Evolutionary conservation across 2,888 invertebrate genomes (phyloP).

Genomic region (Athalia cordata): DNA sequence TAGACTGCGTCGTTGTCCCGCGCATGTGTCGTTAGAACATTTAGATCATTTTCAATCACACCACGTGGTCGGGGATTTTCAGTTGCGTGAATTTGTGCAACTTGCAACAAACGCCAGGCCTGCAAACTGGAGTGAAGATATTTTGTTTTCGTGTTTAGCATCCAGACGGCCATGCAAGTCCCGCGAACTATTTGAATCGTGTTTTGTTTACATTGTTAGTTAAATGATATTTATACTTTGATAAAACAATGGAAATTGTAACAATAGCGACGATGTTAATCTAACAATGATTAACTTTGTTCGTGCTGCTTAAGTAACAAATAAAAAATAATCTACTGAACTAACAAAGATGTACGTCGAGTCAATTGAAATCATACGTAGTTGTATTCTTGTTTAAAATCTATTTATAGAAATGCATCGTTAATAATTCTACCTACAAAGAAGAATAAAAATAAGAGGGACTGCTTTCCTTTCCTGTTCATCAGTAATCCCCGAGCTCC

Average conservation of each 20-base stretch:
- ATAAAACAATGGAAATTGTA: no score
- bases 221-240: no score
- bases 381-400: background rate
- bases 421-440: background rate
- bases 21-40: conserved; percentile 62
- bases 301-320: background rate
- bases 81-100: no score
- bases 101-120: background rate
- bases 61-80: conserved; percentile 62
- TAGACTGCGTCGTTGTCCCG: conserved; percentile 61
- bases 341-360: background rate
- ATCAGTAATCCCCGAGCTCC: no score
- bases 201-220: no score
- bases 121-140: conserved; percentile 19
- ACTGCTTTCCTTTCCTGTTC: no score
- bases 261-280: no score
- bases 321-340: conserved; percentile 2
- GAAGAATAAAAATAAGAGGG: background rate
- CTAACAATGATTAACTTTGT: no score
- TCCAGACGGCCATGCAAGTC: no score
- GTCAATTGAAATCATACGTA: no score
- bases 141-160: background rate
- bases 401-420: background rate
- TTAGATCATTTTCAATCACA: conserved; percentile 40
- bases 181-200: no score